Evolutionary conservation across 2,797 vertebrate species (phyloP), one percentile per base, ranked within the genome.

Genomic region (Parauchenoglanis punctatus): DNA sequence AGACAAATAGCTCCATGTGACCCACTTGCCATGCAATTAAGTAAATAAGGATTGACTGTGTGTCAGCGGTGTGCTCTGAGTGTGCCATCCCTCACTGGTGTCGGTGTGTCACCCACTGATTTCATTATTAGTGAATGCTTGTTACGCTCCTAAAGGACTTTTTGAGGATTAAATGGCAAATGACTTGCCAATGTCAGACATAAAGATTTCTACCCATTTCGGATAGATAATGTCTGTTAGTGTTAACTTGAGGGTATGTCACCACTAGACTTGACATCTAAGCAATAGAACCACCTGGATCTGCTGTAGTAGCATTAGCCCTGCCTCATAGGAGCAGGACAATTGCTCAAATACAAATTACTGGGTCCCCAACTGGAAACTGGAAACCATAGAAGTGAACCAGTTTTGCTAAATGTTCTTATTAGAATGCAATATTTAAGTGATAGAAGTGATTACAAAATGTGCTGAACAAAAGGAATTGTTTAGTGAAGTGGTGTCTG

Each of bases 1-100:
- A 89, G 90, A 90, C 90, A 90, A 91, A 91, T 91, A 90, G 88
- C 91, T 92, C 89, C 82, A 65, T 81, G 89, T 91, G 89, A 92
- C 86, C 89, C 81, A 88, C 90, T 92, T 92, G 91, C 91, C 91
- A 92, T 91, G 89, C 91, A 92, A 92, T 92, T 92, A 92, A 92
- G 90, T 92, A 92, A 92, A 92, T 92, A 92, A 92, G 91, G 91
- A 92, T 92, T 90, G 91, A 92, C 89, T 92, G 91, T 89, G 89
- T 91, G 91, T 89, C 89, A 89, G 85, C 81, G 83, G 89, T 87
- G 85, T 76, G 85, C 88, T 86, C 70, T 40, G 87, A 90, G 88
- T 87, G 58, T 59, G 87, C 87, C 88, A 84, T 91, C 86, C 87
- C 84, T 91, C 88, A 87, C 80, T 46, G 83, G 80, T 87, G 90